Base-by-base conservation (phyloP, 1,140 invertebrate species). In the Drosophila tsacasi region DNA sequence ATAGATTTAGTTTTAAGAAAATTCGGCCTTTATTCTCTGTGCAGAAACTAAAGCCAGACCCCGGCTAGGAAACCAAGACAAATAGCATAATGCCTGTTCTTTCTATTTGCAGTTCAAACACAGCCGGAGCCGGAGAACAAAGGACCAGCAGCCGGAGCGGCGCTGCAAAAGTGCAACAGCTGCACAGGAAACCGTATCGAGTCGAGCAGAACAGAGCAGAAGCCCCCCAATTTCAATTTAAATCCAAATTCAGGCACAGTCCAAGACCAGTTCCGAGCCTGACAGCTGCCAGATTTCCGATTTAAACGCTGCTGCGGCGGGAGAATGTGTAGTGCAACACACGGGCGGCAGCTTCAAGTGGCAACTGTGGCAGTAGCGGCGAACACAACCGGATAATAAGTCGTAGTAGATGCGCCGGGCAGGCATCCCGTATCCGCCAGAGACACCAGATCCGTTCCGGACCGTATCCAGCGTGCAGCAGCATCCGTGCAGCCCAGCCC, bases 31-130 rank as follows among this genome's bases (percentile, higher is more conserved):
- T 66, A 17, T 15, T 64, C 12, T 5, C 30, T n/a, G 32, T 71
- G 52, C 44, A 54, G 13, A 23, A 32, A 60, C 42, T 42, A 37
- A 35, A 13, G 19, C 23, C 52, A 55, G 52, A 37, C 39, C 39
- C n/a, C 37, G 25, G 42, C 19, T 12, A 62, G 69, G 64, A 84
- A 81, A 78, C 85, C 80, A 75, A 84, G 85, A 90, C 85, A 89
- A 89, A 90, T 89, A 89, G 55, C 85, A 79, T 89, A 89, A 89
- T 90, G 84, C 71, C 85, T 90, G 46, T 61, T 73, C 30, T 67
- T 84, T 84, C 81, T 89, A 78, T 89, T 89, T 89, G 84, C 84
- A 89, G 84, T 79, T 89, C 74, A 89, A 90, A 89, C 85, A 89
- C 44, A 73, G 23, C 30, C 64, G 30, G 30, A 67, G 68, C 37